These are phyloP conservation scores for Zaprionus taronus DNA, from an alignment of 1,140 invertebrate species.

Conservation along the genomic window DNA sequence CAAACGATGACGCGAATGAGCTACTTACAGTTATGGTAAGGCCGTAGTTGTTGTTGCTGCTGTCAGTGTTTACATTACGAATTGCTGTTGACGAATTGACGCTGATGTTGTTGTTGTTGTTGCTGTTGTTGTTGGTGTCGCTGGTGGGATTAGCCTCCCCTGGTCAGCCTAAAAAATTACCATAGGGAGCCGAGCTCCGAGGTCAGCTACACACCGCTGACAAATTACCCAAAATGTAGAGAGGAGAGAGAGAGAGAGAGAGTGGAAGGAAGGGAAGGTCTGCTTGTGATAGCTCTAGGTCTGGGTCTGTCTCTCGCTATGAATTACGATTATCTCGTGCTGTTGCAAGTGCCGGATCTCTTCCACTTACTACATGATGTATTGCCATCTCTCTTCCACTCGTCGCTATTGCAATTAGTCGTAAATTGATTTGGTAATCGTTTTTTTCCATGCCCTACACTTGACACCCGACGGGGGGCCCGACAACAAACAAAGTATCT, in stretches of 20 bases:
- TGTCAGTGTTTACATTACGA: constrained; percentile 5
- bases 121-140: neutral
- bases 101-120: neutral
- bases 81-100: constrained; percentile 9
- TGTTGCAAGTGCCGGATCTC: constrained; percentile 4
- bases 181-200: constrained; percentile 39
- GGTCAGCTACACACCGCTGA: constrained; percentile 39
- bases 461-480: constrained; percentile 25
- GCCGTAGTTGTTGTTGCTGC: constrained; percentile 1
- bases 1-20: constrained; percentile 40
- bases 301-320: neutral
- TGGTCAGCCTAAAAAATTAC: constrained; percentile 50
- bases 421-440: constrained; percentile 56
- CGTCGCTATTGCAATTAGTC: constrained; percentile 39
- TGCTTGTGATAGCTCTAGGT: neutral
- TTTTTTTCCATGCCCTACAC: constrained; percentile 31
- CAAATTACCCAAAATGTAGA: constrained; percentile 35
- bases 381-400: neutral
- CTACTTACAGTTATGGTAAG: constrained; percentile 42
- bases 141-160: constrained; percentile 31
- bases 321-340: constrained; percentile 32
- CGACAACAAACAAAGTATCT: constrained; percentile 13
- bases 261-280: neutral
- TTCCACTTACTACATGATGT: neutral
- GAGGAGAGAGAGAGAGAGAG: neutral